Evolutionary conservation across 2,888 invertebrate genomes (phyloP), one percentile per base, ranked within the genome.

Genomic region (Molorchus minor): DNA sequence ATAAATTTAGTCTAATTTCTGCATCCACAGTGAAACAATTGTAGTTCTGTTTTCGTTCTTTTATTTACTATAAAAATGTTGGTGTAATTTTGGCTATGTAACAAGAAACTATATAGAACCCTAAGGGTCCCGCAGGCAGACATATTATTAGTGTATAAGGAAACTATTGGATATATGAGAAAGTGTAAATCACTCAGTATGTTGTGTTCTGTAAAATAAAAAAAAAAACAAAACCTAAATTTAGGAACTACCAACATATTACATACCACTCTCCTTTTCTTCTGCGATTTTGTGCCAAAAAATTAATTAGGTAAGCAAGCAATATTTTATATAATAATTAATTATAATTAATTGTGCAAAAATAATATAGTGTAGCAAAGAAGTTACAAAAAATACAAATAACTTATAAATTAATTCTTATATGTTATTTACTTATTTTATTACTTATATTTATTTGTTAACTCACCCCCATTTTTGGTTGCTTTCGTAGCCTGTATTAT

Each of bases 401-500:
- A n/a, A n/a, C n/a, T n/a, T n/a, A n/a, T n/a, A n/a, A n/a, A n/a
- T n/a, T n/a, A n/a, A n/a, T n/a, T n/a, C n/a, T n/a, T n/a, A n/a
- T n/a, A n/a, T n/a, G n/a, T n/a, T n/a, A n/a, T n/a, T n/a, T n/a
- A n/a, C n/a, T n/a, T n/a, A n/a, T n/a, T n/a, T n/a, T n/a, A n/a
- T n/a, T n/a, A n/a, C n/a, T n/a, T n/a, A n/a, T n/a, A n/a, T n/a
- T n/a, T n/a, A 1, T 30, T 30, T 36, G 0, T 8, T 5, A 25
- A 33, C 72, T 73, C 68, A 75, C 79, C 79, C 82, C 80, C 80
- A 86, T 91, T 91, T 85, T 94, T 96, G 78, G 93, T 93, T 62
- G 94, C 93, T 82, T 94, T 94, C 56, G 97, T 96, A 43, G 98
- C 98, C 77, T 97, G 93, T 36, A 98, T 96, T 64, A 98, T 90